Percentiles rank a stretch among this genome's conserved stretches.
Evolutionary conservation across 2,888 invertebrate species (phyloP).

Genomic region (Tenthredo scrophulariae): DNA sequence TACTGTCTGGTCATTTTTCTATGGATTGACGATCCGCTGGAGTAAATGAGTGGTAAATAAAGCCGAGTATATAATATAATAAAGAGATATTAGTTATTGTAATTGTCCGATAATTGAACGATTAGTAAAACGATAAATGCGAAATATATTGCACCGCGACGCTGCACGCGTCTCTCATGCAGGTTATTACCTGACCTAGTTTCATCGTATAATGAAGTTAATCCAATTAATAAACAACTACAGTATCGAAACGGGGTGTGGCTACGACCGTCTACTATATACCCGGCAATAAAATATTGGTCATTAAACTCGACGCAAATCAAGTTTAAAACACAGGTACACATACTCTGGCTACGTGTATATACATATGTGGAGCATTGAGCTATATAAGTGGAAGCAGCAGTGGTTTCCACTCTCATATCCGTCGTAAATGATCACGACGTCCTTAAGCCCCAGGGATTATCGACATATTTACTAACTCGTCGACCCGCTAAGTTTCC

Average conservation of each 20-base stretch:
- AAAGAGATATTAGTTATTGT: not conserved
- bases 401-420: not conserved
- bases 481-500: not conserved
- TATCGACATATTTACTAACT: not conserved
- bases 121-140: not conserved
- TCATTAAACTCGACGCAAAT: slow-evolving; percentile 32
- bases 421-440: not conserved
- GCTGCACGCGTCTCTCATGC: not conserved
- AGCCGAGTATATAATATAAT: not conserved
- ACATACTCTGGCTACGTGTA: not conserved
- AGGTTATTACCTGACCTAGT: slow-evolving; percentile 28
- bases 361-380: not conserved
- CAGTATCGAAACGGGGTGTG: slow-evolving; percentile 6
- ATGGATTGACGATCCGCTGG: not conserved
- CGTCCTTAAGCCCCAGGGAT: slow-evolving; percentile 2
- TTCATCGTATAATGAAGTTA: slow-evolving; percentile 33
- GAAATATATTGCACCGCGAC: slow-evolving; percentile 8
- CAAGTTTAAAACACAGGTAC: not conserved
- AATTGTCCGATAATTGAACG: not conserved
- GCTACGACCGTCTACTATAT: not conserved
- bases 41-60: not conserved
- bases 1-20: not conserved
- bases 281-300: slow-evolving; percentile 27
- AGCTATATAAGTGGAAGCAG: not conserved
- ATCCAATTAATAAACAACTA: slow-evolving; percentile 22